These are phyloP conservation scores for Cheumatopsyche charites DNA, from an alignment of 1,140 invertebrate species.

Conservation along the genomic window DNA sequence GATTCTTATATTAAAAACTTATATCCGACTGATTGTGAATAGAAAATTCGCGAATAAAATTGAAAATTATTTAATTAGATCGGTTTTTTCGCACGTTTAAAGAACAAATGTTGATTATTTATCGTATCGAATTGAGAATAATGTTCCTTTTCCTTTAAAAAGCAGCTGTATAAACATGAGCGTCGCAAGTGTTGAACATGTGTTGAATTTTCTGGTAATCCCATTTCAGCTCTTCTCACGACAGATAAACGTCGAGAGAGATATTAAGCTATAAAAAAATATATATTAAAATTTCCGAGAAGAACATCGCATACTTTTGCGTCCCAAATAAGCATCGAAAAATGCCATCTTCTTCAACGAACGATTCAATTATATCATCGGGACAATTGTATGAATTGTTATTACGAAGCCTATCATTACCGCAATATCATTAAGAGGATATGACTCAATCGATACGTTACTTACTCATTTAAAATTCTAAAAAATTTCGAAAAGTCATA, in stretches of 20 bases:
- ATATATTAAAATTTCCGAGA: not conserved
- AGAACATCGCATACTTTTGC: not conserved
- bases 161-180: conserved; percentile 15
- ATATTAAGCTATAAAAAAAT: not conserved
- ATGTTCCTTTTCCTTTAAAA: no score
- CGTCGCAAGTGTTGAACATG: conserved; percentile 16
- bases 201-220: conserved; percentile 7
- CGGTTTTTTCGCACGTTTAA: no score
- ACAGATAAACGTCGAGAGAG: not conserved
- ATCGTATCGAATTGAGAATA: no score
- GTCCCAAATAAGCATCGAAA: not conserved
- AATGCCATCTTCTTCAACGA: not conserved
- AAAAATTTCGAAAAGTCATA: no score
- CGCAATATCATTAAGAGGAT: conserved; percentile 25
- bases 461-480: not conserved
- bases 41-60: not conserved
- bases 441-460: conserved; percentile 5
- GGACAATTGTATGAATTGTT: conserved; percentile 2
- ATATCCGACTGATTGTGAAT: not conserved
- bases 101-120: no score
- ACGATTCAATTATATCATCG: not conserved
- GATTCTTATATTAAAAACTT: no score
- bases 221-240: conserved; percentile 14
- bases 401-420: conserved; percentile 24
- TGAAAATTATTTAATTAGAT: no score